Evolutionary conservation across 2,888 invertebrate species (phyloP).

Genomic region (Cosmorhoe ocellata): DNA sequence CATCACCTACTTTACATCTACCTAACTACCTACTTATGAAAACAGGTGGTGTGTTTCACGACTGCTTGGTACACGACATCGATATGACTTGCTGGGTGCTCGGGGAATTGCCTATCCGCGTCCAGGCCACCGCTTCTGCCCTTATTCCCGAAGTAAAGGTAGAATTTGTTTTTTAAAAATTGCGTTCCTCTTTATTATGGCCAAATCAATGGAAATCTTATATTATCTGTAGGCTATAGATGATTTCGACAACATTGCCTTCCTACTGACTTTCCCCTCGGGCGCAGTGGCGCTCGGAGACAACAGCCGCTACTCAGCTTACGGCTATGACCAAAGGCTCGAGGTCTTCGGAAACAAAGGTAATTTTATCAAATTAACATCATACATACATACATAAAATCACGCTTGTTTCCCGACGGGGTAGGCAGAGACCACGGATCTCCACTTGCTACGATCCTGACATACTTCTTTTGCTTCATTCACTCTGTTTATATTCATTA

Average conservation of each 20-base stretch:
- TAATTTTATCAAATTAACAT: constrained; percentile 24
- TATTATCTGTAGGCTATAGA: constrained; percentile 60
- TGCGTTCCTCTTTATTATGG: too few species aligned
- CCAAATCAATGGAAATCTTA: too few species aligned
- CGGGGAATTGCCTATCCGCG: constrained; percentile 83
- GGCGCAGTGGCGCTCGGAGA: constrained; percentile 85
- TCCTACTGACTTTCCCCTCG: constrained; percentile 83
- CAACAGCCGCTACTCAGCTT: constrained; percentile 82
- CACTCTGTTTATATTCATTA: too few species aligned
- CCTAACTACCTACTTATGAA: not conserved
- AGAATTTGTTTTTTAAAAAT: not conserved
- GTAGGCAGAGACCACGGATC: too few species aligned
- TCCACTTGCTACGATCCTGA: too few species aligned
- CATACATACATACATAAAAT: too few species aligned
- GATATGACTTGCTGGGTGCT: constrained; percentile 85
- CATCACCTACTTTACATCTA: too few species aligned
- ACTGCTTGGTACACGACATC: constrained; percentile 87
- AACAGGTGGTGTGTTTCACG: constrained; percentile 85
- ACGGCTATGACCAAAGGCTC: constrained; percentile 87
- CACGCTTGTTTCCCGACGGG: too few species aligned
- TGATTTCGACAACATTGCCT: constrained; percentile 85
- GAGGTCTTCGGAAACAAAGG: constrained; percentile 85
- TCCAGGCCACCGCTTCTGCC: constrained; percentile 77
- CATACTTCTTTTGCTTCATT: too few species aligned
- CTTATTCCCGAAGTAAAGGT: constrained; percentile 82